phyloP scores from a whole-genome alignment of 2,113 vertebrate species.

The Tenrec ecaudatus region DNA sequence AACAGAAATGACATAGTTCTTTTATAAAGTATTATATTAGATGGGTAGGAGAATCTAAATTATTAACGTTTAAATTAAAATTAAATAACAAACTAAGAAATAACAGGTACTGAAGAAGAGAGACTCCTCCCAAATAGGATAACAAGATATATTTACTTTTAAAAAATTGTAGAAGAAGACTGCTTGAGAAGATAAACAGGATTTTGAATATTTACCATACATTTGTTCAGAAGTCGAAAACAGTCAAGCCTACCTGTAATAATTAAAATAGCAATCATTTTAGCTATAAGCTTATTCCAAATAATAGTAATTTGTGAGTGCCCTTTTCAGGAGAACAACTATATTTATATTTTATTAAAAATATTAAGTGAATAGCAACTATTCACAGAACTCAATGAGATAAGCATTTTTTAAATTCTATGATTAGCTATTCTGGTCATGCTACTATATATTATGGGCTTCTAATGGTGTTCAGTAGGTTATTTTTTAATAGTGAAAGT shows the following conservation, averaged over 20 bases:
- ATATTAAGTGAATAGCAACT: not conserved
- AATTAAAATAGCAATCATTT: conserved; percentile 60
- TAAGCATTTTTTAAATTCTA: not conserved
- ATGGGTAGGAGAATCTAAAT: not conserved
- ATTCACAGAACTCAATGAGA: conserved; percentile 59
- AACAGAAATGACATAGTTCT: too few species aligned
- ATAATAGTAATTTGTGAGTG: too few species aligned
- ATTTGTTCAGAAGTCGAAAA: not conserved
- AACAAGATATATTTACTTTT: not conserved
- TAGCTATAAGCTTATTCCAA: conserved; percentile 36
- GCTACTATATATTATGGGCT: not conserved
- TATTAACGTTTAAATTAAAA: conserved; percentile 23
- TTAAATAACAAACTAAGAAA: conserved; percentile 5
- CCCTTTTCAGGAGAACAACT: conserved; percentile 57
- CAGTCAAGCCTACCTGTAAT: conserved; percentile 18
- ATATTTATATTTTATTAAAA: conserved; percentile 54
- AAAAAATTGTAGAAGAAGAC: not conserved
- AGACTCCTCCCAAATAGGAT: not conserved
- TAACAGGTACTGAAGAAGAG: not conserved
- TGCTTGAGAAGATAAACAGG: conserved; percentile 33
- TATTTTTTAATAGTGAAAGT: not conserved
- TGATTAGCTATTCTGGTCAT: not conserved
- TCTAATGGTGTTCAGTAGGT: not conserved
- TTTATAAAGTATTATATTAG: not conserved
- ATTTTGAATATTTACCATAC: conserved; percentile 43